Conservation (phyloP, 2,797 vertebrate species). For the Pelochelys cantorii region DNA sequence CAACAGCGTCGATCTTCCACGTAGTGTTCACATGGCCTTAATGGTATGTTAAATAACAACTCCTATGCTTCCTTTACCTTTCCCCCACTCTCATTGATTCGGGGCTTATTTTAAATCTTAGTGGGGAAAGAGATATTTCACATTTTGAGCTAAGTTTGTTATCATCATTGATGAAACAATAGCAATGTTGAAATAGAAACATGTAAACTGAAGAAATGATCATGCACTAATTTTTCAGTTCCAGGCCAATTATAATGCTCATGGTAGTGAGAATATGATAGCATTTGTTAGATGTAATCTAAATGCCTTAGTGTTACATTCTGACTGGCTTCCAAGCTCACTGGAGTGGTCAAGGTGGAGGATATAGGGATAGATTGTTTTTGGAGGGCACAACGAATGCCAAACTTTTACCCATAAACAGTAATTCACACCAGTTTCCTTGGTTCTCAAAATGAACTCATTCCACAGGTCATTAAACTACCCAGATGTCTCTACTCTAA, state of each 20-base stretch:
- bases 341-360: not conserved
- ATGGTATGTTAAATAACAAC: conserved; percentile 7
- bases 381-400: not conserved
- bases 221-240: conserved; percentile 37
- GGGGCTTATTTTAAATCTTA: conserved; percentile 55
- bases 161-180: conserved; percentile 49
- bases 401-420: not conserved
- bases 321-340: not conserved
- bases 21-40: not conserved
- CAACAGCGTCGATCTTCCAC: no score
- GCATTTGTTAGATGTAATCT: not conserved
- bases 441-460: not conserved
- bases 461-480: not conserved
- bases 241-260: not conserved
- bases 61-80: conserved; percentile 29
- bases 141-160: conserved; percentile 49
- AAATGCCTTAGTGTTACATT: not conserved
- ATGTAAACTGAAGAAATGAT: conserved; percentile 4
- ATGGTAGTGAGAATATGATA: not conserved
- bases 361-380: not conserved
- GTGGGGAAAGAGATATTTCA: conserved; percentile 39
- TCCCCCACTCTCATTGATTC: conserved; percentile 32
- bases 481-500: conserved; percentile 19
- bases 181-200: conserved; percentile 26
- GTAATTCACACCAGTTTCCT: not conserved